Conservation (phyloP, 1,140 invertebrate species). For the Gryon sp. region DNA sequence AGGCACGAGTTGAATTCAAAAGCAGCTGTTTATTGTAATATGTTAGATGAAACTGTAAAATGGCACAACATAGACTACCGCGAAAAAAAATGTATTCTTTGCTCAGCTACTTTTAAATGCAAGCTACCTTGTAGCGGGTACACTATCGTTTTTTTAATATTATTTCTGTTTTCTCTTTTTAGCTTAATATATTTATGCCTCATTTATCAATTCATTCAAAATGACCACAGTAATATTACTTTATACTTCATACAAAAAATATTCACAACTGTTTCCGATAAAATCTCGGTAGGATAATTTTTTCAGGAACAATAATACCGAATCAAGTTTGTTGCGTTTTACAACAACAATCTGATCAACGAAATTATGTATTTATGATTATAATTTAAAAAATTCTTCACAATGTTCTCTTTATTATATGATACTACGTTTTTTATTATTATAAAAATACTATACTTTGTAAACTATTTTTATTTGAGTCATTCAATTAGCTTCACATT, state of each 20-base stretch:
- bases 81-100: conserved; percentile 37
- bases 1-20: conserved; percentile 44
- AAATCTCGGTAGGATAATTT: conserved; percentile 17
- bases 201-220: conserved; percentile 6
- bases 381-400: conserved; percentile 7
- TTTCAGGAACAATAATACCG: conserved; percentile 19
- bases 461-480: conserved; percentile 32
- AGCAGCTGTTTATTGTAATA: conserved; percentile 29
- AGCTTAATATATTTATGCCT: not conserved
- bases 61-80: conserved; percentile 43
- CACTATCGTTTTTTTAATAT: not conserved
- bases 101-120: conserved; percentile 44
- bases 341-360: not conserved
- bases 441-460: conserved; percentile 51
- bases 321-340: not conserved
- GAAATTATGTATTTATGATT: not conserved
- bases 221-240: not conserved
- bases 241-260: conserved; percentile 19
- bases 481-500: conserved; percentile 38
- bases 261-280: conserved; percentile 2
- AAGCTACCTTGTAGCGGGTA: conserved; percentile 16
- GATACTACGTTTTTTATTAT: conserved; percentile 1
- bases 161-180: no score
- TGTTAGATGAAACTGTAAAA: conserved; percentile 15
- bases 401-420: not conserved